Percentiles rank a stretch among this genome's conserved stretches.
phyloP scores from a whole-genome alignment of 2,113 vertebrate genomes.

The Fulica atra region DNA sequence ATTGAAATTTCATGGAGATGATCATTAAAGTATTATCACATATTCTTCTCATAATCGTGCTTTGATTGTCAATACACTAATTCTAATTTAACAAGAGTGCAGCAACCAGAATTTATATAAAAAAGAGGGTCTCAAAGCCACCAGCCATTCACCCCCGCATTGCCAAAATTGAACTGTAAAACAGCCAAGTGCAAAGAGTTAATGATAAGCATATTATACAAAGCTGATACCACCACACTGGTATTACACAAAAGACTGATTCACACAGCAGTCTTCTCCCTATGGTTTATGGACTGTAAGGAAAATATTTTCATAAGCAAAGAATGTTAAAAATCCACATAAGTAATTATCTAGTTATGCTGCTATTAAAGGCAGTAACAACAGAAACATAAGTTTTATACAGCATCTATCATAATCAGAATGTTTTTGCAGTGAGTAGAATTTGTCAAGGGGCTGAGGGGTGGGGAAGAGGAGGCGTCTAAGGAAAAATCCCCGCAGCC shows the following conservation, averaged over 20 bases:
- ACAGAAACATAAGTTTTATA: not conserved
- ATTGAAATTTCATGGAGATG: not conserved
- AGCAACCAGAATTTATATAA: not conserved
- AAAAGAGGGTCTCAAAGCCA: not conserved
- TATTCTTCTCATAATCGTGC: not conserved
- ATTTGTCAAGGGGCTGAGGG: not conserved
- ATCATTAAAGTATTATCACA: not conserved
- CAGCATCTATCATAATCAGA: not conserved
- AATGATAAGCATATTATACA: not conserved
- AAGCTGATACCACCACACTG: not conserved
- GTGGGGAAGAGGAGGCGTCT: not conserved
- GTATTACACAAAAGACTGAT: not conserved
- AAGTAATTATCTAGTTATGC: conserved; percentile 1
- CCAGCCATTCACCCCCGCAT: rapidly evolving
- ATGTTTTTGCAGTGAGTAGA: not conserved
- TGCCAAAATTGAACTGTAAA: not conserved
- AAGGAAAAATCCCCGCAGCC: not conserved
- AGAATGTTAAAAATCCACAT: conserved; percentile 13
- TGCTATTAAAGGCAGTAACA: not conserved
- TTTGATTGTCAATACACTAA: not conserved
- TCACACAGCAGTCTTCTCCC: not conserved
- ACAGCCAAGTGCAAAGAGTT: not conserved
- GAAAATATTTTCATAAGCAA: conserved; percentile 13
- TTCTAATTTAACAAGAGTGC: not conserved
- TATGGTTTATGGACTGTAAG: not conserved